Evolutionary conservation across 2,797 vertebrate genomes (phyloP).

Genomic region (Lacerta viridis): DNA sequence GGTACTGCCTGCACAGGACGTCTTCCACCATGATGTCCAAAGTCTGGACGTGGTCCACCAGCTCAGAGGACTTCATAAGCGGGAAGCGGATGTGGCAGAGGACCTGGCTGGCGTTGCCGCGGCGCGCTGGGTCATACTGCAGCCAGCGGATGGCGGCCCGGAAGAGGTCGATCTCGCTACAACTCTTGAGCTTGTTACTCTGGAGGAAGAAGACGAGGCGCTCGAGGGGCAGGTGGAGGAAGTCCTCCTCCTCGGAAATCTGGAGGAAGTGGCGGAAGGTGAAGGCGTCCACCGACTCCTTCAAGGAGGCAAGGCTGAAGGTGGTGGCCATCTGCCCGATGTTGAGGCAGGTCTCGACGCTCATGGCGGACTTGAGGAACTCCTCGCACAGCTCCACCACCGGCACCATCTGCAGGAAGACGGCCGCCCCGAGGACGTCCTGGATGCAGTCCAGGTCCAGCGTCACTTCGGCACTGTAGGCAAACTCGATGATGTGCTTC

Average conservation of each 20-base stretch:
- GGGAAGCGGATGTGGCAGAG: constrained; percentile 96
- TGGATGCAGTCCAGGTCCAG: constrained; percentile 97
- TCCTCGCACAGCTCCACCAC: constrained; percentile 98
- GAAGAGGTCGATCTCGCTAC: constrained; percentile 94
- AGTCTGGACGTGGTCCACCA: constrained; percentile 96
- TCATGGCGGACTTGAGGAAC: constrained; percentile 98
- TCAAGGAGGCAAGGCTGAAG: constrained; percentile 94
- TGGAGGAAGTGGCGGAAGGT: constrained; percentile 96
- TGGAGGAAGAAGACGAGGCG: constrained; percentile 95
- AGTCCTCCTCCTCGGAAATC: constrained; percentile 95
- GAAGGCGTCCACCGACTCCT: constrained; percentile 95
- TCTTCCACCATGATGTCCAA: constrained; percentile 98
- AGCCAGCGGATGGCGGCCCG: constrained; percentile 93
- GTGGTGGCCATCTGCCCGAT: constrained; percentile 98
- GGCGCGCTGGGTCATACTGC: constrained; percentile 86
- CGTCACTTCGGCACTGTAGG: constrained; percentile 95
- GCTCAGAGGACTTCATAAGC: constrained; percentile 93
- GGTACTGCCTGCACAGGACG: constrained; percentile 90
- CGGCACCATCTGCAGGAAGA: constrained; percentile 97
- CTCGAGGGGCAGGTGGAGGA: constrained; percentile 94
- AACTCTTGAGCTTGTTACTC: constrained; percentile 96
- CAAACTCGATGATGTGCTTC: constrained; percentile 96
- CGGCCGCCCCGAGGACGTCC: constrained; percentile 96
- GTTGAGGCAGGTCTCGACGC: constrained; percentile 96
- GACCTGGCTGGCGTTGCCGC: constrained; percentile 86